Evolutionary conservation across 2,113 vertebrate species (phyloP), one percentile per base, ranked within the genome.

Genomic region (Meleagris gallopavo): DNA sequence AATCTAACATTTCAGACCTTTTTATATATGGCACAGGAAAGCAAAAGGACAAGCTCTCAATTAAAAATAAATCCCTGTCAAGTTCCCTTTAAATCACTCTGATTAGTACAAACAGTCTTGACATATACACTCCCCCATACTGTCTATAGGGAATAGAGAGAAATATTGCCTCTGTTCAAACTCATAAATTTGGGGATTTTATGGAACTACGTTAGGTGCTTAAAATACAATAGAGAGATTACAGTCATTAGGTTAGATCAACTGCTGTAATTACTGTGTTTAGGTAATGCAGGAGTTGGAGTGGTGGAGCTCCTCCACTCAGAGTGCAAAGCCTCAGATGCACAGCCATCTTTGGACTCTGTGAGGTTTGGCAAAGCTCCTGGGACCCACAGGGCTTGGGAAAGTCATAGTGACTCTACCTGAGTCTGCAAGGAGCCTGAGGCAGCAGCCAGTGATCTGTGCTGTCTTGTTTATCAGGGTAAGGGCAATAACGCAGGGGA

Each of bases 151-250:
- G 93, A 94, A 94, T 27, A 92, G 67, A 88, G 43, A 91, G 92
- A 96, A 96, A 95, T 93, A 95, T 66, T 83, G 64, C 55, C 64
- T 91, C 84, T 83, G 61, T 91, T 91, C 85, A 95, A 95, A 93
- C 75, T 89, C 84, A 94, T 91, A 94, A 89, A 95, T 96, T 93
- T 1, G 1, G 45, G 41, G 45, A 64, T 87, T 92, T 94, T 87
- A 88, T 70, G 19, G 71, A 58, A 88, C 50, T 30, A 80, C 34
- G 60, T 93, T 85, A 95, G 60, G 46, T 80, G 73, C 67, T 86
- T 97, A 79, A 82, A 92, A 92, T 82, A 94, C 78, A 94, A 89
- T 52, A 78, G 55, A 83, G 75, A 95, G 30, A 86, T 94, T 88
- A 90, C 55, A 86, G 83, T 90, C 69, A 75, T 86, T 86, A 91